A percentile compares a stretch with the other conserved stretches of the same genome.
Conservation (phyloP, 2,113 vertebrate genomes). For the Myrmophylax atrothorax region DNA sequence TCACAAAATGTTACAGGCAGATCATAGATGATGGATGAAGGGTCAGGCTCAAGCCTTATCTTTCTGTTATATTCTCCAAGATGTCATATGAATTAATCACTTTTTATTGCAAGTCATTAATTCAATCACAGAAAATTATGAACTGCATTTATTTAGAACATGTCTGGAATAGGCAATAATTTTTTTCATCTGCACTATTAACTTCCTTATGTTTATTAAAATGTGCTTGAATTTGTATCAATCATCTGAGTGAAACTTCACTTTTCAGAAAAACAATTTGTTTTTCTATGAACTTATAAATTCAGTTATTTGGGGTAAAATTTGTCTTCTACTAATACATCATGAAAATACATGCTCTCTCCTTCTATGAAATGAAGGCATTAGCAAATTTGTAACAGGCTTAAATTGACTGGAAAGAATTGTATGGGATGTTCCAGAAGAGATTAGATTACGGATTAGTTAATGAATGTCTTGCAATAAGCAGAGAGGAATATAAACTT, state of each 20-base stretch:
- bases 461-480: neutral
- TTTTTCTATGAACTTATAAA: neutral
- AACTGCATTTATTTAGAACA: neutral
- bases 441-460: neutral
- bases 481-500: neutral
- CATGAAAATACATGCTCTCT: neutral
- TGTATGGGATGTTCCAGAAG: neutral
- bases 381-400: neutral
- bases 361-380: neutral
- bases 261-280: neutral
- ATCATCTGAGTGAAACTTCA: neutral
- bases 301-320: neutral
- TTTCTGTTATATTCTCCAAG: neutral
- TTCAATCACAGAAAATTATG: neutral
- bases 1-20: neutral
- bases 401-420: neutral
- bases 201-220: neutral
- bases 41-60: neutral
- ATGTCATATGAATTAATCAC: neutral
- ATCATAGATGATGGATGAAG: neutral
- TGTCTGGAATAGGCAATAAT: neutral
- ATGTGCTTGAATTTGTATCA: neutral
- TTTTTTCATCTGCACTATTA: neutral
- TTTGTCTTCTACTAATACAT: neutral
- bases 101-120: conserved; percentile 2